Percentiles rank a stretch among this genome's conserved stretches.
These are phyloP conservation scores for Acipenser oxyrinchus DNA, from an alignment of 2,797 vertebrate genomes.

Conservation along the genomic window DNA sequence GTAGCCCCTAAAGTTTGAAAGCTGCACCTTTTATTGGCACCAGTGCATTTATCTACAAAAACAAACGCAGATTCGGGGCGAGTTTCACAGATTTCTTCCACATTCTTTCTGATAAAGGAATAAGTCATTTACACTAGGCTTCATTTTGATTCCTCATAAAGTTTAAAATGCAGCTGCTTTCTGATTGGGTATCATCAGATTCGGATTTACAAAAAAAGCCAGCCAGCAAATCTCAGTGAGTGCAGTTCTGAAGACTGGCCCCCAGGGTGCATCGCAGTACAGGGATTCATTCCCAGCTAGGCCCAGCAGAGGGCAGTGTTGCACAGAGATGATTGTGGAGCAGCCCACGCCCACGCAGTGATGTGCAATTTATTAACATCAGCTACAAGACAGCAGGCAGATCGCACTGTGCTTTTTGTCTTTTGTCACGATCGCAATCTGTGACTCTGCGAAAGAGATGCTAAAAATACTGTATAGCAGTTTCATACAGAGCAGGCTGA, in stretches of 20 bases:
- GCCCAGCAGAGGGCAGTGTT: constrained; percentile 66
- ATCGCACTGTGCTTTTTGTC: no score
- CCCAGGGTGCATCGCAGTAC: constrained; percentile 2
- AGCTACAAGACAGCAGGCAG: constrained; percentile 35
- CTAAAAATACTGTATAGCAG: no score
- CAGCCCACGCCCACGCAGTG: constrained; percentile 28
- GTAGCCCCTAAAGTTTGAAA: no score
- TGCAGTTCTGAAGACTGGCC: neutral
- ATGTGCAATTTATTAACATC: constrained; percentile 39
- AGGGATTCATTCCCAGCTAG: neutral
- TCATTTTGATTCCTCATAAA: no score
- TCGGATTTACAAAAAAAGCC: neutral
- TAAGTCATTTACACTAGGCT: no score
- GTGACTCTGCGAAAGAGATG: no score
- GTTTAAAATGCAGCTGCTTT: neutral
- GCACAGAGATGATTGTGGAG: constrained; percentile 45
- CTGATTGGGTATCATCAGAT: neutral
- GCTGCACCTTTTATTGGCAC: no score
- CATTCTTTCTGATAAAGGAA: no score
- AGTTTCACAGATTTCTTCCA: no score
- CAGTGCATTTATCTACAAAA: no score
- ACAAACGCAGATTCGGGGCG: neutral
- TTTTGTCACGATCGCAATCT: no score
- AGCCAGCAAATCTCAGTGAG: neutral
- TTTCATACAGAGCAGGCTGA: no score